phyloP scores from a whole-genome alignment of 2,113 vertebrate genomes.

The Odocoileus hemionus region DNA sequence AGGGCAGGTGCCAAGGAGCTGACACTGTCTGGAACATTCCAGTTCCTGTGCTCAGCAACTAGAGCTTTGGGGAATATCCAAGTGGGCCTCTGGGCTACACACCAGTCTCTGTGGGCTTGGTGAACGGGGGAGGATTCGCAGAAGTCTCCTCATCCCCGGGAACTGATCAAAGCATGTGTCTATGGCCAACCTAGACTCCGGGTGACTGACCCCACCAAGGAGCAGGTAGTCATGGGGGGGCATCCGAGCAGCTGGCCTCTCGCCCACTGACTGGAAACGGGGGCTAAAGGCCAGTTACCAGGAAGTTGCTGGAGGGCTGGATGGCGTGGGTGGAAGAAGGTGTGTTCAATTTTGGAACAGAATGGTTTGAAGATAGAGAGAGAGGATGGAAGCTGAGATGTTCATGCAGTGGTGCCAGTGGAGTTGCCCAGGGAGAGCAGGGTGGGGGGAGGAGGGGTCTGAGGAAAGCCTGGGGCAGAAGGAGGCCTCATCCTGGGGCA shows the following conservation, averaged over 20 bases:
- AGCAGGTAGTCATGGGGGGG: not conserved
- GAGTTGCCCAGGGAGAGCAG: not conserved
- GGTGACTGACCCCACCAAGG: not conserved
- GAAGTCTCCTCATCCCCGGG: not conserved
- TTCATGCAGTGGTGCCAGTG: accelerated
- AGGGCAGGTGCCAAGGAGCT: not conserved
- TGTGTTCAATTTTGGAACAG: not conserved
- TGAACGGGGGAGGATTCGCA: not conserved
- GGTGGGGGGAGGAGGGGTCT: too few relatives aligned
- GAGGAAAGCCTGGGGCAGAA: not conserved
- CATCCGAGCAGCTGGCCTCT: not conserved
- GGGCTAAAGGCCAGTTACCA: not conserved
- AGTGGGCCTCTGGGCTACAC: not conserved
- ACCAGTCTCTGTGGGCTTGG: not conserved
- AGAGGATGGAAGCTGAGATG: not conserved
- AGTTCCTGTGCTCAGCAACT: not conserved
- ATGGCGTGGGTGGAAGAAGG: not conserved
- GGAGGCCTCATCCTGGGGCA: not conserved
- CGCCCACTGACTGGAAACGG: not conserved
- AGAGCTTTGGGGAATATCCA: not conserved
- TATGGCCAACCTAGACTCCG: not conserved
- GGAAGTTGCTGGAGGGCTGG: not conserved
- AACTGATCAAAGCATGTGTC: not conserved
- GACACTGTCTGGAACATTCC: not conserved
- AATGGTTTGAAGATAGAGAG: not conserved